A percentile compares a stretch with the other conserved stretches of the same genome.
Conservation (phyloP, 1,140 invertebrate species). For the Trichoplusia ni region DNA sequence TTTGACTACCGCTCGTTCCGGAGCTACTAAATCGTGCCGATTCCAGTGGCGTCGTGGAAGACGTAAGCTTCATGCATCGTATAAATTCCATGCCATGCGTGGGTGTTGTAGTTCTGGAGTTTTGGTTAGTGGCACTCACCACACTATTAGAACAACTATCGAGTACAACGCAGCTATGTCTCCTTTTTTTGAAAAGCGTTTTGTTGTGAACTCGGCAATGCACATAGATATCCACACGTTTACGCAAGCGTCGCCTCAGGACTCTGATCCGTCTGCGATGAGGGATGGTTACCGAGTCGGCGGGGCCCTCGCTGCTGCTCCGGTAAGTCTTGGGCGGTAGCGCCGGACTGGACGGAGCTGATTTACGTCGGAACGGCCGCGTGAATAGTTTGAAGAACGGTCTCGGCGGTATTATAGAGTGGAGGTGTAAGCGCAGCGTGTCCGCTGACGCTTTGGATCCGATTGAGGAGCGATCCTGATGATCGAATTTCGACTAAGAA, state of each 20-base stretch:
- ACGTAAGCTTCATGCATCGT: constrained; percentile 46
- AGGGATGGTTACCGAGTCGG: constrained; percentile 71
- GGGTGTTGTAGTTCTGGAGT: constrained; percentile 24
- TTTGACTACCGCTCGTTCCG: constrained; percentile 17
- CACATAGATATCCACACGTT: constrained; percentile 73
- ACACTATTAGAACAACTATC: constrained; percentile 66
- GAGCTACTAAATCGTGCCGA: constrained; percentile 19
- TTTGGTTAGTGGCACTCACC: constrained; percentile 73
- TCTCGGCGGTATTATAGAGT: constrained; percentile 76
- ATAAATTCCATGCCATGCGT: constrained; percentile 48
- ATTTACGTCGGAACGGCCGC: constrained; percentile 85
- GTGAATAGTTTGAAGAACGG: constrained; percentile 83
- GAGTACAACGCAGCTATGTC: constrained; percentile 51
- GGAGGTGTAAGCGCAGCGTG: constrained; percentile 75
- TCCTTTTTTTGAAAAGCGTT: constrained; percentile 53
- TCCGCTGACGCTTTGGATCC: constrained; percentile 73
- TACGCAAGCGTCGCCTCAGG: constrained; percentile 64
- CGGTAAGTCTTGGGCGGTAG: constrained; percentile 77
- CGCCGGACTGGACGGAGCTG: constrained; percentile 84
- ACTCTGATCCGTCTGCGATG: constrained; percentile 62
- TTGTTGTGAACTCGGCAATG: constrained; percentile 60
- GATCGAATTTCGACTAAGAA: constrained; percentile 40
- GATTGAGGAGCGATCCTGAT: constrained; percentile 70
- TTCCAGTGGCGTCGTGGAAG: constrained; percentile 22
- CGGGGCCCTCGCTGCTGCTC: constrained; percentile 79